phyloP scores from a whole-genome alignment of 2,797 vertebrate genomes.

The Acanthurus lineatus region DNA sequence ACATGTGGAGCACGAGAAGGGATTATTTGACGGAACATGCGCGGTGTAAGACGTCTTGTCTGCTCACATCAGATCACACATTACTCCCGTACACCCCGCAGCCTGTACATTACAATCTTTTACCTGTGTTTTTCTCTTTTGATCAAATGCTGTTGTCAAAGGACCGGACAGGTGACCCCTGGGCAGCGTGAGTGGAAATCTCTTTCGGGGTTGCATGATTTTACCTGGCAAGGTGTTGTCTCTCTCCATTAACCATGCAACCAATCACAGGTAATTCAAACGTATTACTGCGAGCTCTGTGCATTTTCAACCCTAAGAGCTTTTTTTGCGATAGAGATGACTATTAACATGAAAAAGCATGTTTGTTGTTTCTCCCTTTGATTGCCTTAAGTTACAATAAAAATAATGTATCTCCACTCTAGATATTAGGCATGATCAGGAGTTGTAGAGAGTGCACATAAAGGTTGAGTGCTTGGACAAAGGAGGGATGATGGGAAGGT shows the following conservation, averaged over 20 bases:
- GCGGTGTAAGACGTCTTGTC: constrained; percentile 69
- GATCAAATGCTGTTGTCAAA: constrained; percentile 78
- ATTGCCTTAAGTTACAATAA: constrained; percentile 67
- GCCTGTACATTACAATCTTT: constrained; percentile 56
- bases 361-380: constrained; percentile 59
- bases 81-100: constrained; percentile 64
- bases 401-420: constrained; percentile 69
- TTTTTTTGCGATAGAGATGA: constrained; percentile 36
- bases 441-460: constrained; percentile 42
- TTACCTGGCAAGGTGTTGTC: constrained; percentile 76
- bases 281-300: constrained; percentile 57
- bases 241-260: constrained; percentile 69
- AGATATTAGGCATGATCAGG: constrained; percentile 62
- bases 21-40: constrained; percentile 62
- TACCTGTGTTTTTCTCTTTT: constrained; percentile 66
- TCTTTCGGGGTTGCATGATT: constrained; percentile 65
- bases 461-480: constrained; percentile 59
- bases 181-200: constrained; percentile 48
- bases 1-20: constrained; percentile 13
- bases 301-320: constrained; percentile 65
- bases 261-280: constrained; percentile 76
- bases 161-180: constrained; percentile 74
- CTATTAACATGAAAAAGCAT: constrained; percentile 53
- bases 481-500: constrained; percentile 35
- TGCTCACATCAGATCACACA: constrained; percentile 68